phyloP scores from a whole-genome alignment of 2,888 invertebrate genomes.

The Torymus aiolomorphi region DNA sequence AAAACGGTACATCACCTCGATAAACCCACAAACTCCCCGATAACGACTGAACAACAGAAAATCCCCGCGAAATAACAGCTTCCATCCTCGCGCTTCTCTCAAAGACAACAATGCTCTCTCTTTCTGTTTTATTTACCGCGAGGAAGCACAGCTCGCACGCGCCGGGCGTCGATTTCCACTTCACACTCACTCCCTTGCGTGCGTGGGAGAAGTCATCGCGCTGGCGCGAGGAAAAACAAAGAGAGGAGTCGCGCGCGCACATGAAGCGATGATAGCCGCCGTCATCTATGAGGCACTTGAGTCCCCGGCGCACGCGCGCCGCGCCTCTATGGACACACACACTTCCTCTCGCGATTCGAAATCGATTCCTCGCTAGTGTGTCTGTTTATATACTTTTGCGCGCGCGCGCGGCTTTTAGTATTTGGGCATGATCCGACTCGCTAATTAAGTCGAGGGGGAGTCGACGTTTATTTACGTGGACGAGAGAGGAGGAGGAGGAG shows the following conservation, averaged over 20 bases:
- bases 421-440: not conserved
- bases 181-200: slow-evolving; percentile 22
- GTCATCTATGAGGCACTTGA: slow-evolving; percentile 27
- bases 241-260: slow-evolving; percentile 3
- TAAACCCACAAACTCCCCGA: no score
- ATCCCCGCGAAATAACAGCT: no score
- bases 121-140: slow-evolving; percentile 27
- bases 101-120: slow-evolving; percentile 47
- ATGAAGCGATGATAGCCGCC: not conserved
- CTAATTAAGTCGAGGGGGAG: not conserved
- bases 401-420: no score
- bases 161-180: slow-evolving; percentile 34
- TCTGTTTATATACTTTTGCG: slow-evolving; percentile 11
- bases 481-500: no score
- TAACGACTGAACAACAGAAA: no score
- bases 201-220: slow-evolving; percentile 44
- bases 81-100: no score
- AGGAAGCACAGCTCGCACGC: slow-evolving; percentile 15
- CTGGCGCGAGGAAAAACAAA: slow-evolving; percentile 26
- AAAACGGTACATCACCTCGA: no score
- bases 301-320: slow-evolving; percentile 18
- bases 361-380: no score
- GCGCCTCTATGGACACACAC: no score
- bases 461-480: no score
- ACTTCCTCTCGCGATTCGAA: no score